A percentile compares a stretch with the other conserved stretches of the same genome.
Conservation (phyloP, 2,888 invertebrate species). For the Coelopa pilipes region DNA sequence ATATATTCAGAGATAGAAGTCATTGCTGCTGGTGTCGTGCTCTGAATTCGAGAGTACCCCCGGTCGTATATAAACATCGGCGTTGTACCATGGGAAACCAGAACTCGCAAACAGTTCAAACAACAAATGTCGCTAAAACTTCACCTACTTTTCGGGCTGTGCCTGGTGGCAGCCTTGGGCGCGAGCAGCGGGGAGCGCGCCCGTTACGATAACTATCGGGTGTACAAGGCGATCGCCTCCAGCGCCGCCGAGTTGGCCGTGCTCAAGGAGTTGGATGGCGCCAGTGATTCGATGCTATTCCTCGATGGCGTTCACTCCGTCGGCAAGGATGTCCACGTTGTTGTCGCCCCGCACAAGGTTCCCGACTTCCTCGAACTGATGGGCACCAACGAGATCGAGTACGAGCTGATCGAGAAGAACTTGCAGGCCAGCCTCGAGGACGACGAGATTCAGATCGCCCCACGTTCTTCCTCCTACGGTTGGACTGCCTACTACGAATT, state of each 20-base stretch:
- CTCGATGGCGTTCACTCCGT: conserved; percentile 63
- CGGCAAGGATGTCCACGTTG: conserved; percentile 68
- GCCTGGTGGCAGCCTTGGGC: conserved; percentile 38
- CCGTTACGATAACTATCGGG: conserved; percentile 69
- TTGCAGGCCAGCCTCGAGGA: conserved; percentile 54
- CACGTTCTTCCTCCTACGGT: conserved; percentile 45
- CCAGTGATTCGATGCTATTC: conserved; percentile 64
- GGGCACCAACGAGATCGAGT: conserved; percentile 59
- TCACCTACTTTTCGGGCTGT: conserved; percentile 47
- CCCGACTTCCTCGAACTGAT: conserved; percentile 43
- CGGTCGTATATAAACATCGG: conserved; percentile 14
- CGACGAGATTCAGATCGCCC: conserved; percentile 6
- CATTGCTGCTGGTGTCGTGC: too few species aligned
- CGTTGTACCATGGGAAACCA: background rate
- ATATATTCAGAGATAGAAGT: too few species aligned
- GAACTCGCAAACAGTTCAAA: conserved; percentile 8
- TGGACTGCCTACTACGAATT: conserved; percentile 58
- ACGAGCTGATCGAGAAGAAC: conserved; percentile 67
- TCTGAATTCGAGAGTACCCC: background rate
- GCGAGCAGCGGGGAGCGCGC: conserved; percentile 39
- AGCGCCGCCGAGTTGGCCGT: conserved; percentile 67
- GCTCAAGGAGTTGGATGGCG: conserved; percentile 64
- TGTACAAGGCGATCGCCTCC: conserved; percentile 70
- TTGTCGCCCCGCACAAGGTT: conserved; percentile 46
- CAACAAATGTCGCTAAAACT: conserved; percentile 43